Conservation (phyloP, 2,797 vertebrate genomes). For the Labroides dimidiatus region DNA sequence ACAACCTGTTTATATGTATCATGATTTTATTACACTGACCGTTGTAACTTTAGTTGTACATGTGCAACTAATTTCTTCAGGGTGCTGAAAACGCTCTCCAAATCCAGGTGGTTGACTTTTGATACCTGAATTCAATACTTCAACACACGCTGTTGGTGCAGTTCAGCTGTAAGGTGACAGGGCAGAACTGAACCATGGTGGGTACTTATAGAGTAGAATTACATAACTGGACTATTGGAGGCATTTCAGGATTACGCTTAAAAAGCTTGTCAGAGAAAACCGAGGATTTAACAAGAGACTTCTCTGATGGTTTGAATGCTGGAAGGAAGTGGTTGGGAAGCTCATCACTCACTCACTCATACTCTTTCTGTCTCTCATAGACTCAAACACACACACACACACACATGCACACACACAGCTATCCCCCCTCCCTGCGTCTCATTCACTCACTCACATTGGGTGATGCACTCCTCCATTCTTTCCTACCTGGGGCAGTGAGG, state of each 20-base stretch:
- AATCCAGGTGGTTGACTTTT: slow-evolving; percentile 13
- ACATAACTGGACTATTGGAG: slow-evolving; percentile 68
- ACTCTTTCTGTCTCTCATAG: slow-evolving; percentile 43
- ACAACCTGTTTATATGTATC: too few species aligned
- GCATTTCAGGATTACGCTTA: slow-evolving; percentile 66
- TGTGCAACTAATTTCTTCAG: too few species aligned
- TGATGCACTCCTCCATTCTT: slow-evolving; percentile 77
- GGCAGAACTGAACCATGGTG: slow-evolving; percentile 28
- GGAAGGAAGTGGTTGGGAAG: slow-evolving; percentile 69
- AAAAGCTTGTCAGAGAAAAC: slow-evolving; percentile 61
- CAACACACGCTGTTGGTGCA: slow-evolving; percentile 12
- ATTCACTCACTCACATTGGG: slow-evolving; percentile 68
- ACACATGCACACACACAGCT: slow-evolving; percentile 2
- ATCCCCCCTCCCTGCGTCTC: slow-evolving; percentile 30
- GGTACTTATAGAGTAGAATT: slow-evolving; percentile 46
- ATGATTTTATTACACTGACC: too few species aligned
- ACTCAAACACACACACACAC: slow-evolving; percentile 14
- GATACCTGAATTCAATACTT: slow-evolving; percentile 8
- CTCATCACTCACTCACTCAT: slow-evolving; percentile 62
- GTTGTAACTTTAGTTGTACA: too few species aligned
- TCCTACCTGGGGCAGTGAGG: slow-evolving; percentile 80
- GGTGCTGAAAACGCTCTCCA: background rate
- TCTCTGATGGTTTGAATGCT: slow-evolving; percentile 66
- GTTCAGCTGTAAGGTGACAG: slow-evolving; percentile 52
- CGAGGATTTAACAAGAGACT: slow-evolving; percentile 64